Percentiles rank a stretch among this genome's conserved stretches.
These are phyloP conservation scores for Sylvia borin DNA, from an alignment of 2,797 vertebrate species.

Conservation along the genomic window DNA sequence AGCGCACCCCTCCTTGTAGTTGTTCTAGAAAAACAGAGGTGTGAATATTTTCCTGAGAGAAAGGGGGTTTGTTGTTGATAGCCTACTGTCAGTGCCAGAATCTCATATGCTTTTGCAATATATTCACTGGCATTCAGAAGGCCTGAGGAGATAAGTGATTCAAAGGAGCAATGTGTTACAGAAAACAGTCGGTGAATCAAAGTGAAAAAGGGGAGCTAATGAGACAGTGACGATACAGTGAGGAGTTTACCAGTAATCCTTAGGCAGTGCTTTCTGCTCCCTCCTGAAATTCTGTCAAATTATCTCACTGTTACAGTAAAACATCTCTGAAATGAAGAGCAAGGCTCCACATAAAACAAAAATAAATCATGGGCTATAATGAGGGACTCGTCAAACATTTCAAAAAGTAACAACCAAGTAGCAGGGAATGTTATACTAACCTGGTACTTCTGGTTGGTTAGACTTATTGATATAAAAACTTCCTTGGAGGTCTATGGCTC, in stretches of 20 bases:
- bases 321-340: background rate
- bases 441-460: constrained; percentile 9
- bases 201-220: background rate
- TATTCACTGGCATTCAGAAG: background rate
- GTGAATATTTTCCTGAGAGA: background rate
- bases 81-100: background rate
- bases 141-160: background rate
- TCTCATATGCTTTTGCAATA: background rate
- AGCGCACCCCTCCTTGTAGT: background rate
- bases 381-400: background rate
- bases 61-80: background rate
- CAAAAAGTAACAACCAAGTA: constrained; percentile 7
- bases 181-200: background rate
- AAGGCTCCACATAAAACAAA: background rate
- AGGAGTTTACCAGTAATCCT: background rate
- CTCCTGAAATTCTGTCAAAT: background rate
- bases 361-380: background rate
- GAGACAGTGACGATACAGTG: background rate
- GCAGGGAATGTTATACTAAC: constrained; percentile 8
- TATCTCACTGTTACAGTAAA: background rate
- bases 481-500: constrained; percentile 62
- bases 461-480: constrained; percentile 48
- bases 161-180: background rate
- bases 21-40: background rate
- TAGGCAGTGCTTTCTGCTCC: background rate